phyloP scores from a whole-genome alignment of 2,888 invertebrate genomes.

The Temnothorax ravouxi region DNA sequence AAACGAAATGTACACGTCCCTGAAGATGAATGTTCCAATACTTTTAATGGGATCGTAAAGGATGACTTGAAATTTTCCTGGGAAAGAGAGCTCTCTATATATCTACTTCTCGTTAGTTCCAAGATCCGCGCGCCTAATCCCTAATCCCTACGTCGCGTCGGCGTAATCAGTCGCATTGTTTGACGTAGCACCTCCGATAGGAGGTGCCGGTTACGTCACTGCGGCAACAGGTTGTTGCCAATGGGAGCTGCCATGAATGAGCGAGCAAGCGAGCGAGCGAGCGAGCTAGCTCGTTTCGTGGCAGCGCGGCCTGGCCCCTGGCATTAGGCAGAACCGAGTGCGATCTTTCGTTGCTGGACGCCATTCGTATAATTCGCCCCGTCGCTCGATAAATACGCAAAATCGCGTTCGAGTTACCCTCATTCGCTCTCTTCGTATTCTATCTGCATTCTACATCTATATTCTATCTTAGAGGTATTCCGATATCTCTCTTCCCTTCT shows the following conservation, averaged over 20 bases:
- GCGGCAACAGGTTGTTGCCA: slow-evolving; percentile 77
- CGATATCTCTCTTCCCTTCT: not conserved
- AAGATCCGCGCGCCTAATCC: not conserved
- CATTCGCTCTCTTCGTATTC: no score
- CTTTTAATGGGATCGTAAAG: not conserved
- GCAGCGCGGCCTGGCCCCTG: slow-evolving; percentile 61
- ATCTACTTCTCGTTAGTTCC: not conserved
- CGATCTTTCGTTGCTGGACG: slow-evolving; percentile 55
- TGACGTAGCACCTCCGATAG: slow-evolving; percentile 20
- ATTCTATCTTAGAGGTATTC: not conserved
- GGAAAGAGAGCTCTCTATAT: not conserved
- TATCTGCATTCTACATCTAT: not conserved
- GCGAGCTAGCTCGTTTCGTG: slow-evolving; percentile 69
- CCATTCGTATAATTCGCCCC: not conserved
- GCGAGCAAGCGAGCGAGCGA: slow-evolving; percentile 72
- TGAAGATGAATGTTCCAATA: not conserved
- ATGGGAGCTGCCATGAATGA: slow-evolving; percentile 74
- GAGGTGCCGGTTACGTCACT: slow-evolving; percentile 69
- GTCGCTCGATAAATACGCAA: slow-evolving; percentile 4
- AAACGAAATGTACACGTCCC: not conserved
- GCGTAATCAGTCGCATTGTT: slow-evolving; percentile 11
- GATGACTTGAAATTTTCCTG: not conserved
- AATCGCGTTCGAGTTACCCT: not conserved
- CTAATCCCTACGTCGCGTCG: not conserved
- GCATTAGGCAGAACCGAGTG: slow-evolving; percentile 40